phyloP scores from a whole-genome alignment of 2,888 invertebrate genomes.

The Pocota personata region DNA sequence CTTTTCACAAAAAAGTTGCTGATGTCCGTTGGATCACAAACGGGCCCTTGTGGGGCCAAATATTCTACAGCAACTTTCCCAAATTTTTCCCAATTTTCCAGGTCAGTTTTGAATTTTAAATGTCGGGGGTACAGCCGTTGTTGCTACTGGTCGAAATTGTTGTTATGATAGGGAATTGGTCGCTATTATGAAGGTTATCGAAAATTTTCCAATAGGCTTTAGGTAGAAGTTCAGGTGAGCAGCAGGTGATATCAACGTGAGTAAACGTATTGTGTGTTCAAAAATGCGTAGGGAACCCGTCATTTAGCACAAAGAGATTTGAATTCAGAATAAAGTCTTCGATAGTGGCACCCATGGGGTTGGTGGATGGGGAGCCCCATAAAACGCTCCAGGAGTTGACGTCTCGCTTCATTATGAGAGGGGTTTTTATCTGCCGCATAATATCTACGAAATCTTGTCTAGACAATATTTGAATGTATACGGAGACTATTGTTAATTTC shows the following conservation, averaged over 20 bases:
- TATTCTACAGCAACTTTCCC: no score
- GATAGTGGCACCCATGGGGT: conserved; percentile 12
- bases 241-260: conserved; percentile 12
- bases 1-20: no score
- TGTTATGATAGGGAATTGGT: conserved; percentile 29
- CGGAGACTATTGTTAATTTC: no score
- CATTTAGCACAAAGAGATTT: conserved; percentile 29
- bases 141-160: background rate
- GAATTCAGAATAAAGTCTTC: conserved; percentile 27
- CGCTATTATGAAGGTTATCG: conserved; percentile 22
- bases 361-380: conserved; percentile 27
- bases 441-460: no score
- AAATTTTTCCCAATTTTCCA: background rate
- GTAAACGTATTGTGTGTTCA: conserved; percentile 34
- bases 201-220: background rate
- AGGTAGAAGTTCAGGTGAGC: conserved; percentile 22
- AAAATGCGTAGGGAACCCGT: conserved; percentile 37
- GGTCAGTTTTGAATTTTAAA: conserved; percentile 20
- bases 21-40: no score
- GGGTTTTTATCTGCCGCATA: no score
- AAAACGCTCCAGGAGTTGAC: no score
- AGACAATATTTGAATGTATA: no score
- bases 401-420: no score
- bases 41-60: no score
- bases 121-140: background rate